Conservation (phyloP, 2,888 invertebrate species). For the Drosophila affinis region DNA sequence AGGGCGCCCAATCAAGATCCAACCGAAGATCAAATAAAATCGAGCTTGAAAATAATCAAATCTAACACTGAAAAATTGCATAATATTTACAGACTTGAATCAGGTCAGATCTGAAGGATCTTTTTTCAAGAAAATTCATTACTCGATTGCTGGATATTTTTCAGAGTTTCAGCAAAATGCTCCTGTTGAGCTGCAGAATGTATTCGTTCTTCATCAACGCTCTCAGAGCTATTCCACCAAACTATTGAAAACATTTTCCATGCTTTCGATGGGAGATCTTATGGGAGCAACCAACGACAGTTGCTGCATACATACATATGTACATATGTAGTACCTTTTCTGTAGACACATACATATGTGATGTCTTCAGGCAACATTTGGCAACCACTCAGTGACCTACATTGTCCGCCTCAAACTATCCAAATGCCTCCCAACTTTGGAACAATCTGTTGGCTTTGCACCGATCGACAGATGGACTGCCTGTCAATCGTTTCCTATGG, state of each 20-base stretch:
- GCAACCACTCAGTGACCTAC: not conserved
- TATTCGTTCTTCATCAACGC: no score
- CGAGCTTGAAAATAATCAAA: no score
- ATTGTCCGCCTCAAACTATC: not conserved
- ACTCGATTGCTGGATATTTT: no score
- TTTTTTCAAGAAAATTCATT: not conserved
- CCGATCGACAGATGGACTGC: not conserved
- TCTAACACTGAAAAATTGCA: no score
- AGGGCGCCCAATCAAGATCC: no score
- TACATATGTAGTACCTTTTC: not conserved
- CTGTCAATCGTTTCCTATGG: constrained; percentile 8
- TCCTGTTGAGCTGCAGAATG: no score
- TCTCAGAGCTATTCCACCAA: no score
- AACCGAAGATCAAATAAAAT: no score
- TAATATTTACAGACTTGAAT: no score
- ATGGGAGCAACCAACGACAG: no score
- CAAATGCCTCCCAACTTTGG: not conserved
- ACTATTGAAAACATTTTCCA: not conserved
- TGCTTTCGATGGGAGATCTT: not conserved
- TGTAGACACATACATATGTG: not conserved
- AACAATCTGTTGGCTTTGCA: not conserved
- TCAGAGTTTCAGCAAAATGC: no score
- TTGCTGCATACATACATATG: not conserved
- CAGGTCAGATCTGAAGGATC: no score
- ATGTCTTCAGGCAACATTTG: not conserved